Percentiles rank a stretch among this genome's conserved stretches.
phyloP scores from a whole-genome alignment of 2,888 invertebrate species.

The Polymixis flavicincta region DNA sequence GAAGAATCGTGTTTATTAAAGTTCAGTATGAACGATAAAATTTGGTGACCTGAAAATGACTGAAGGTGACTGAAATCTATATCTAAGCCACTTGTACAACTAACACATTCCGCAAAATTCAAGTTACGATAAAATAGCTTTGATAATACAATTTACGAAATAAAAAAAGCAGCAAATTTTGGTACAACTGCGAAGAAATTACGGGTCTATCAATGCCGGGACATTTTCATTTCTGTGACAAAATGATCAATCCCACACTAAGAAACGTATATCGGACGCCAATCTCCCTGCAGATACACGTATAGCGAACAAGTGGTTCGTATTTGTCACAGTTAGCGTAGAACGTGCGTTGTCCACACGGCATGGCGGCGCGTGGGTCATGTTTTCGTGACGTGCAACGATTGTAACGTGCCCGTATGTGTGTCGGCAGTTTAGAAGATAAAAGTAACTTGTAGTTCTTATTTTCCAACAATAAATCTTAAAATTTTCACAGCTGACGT shows the following conservation, averaged over 20 bases:
- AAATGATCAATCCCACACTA: background rate
- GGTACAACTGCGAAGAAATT: background rate
- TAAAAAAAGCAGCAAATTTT: too few species aligned
- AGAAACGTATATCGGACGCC: slow-evolving; percentile 17
- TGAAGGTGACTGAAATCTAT: too few species aligned
- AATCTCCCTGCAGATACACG: slow-evolving; percentile 13
- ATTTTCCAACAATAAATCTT: background rate
- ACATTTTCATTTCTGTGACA: background rate
- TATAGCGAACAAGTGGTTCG: slow-evolving; percentile 37
- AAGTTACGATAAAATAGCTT: too few species aligned
- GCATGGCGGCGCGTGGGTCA: slow-evolving; percentile 9
- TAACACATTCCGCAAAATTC: background rate
- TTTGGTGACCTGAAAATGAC: too few species aligned
- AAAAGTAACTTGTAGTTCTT: slow-evolving; percentile 1
- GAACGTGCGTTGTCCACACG: slow-evolving; percentile 35
- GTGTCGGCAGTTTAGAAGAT: background rate
- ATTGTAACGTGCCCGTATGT: slow-evolving; percentile 18
- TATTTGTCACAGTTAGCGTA: slow-evolving; percentile 53
- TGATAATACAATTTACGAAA: background rate
- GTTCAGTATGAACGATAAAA: background rate
- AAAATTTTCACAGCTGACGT: background rate
- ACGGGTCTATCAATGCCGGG: background rate
- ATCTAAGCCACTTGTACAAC: background rate
- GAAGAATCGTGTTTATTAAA: background rate
- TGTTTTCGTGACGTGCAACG: slow-evolving; percentile 34